Evolutionary conservation across 2,113 vertebrate genomes (phyloP), one percentile per base, ranked within the genome.

Genomic region (Climacteris rufus): DNA sequence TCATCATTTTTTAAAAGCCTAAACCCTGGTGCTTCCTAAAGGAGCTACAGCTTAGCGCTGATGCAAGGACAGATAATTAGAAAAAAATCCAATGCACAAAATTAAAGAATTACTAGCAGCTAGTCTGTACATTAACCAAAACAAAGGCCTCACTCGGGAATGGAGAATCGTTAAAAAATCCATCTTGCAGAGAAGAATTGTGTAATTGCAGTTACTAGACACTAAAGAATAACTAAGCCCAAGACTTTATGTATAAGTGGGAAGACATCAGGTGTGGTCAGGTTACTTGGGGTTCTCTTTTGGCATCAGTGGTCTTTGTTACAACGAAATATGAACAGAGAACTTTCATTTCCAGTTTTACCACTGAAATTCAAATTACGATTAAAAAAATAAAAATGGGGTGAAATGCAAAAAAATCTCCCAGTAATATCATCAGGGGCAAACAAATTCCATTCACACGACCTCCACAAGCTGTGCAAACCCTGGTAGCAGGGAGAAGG

Each of bases 261-360:
- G 42, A 74, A 59, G 60, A 49, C 8, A 45, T 5, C 6, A 10
- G 3, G 5, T 40, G 44, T 7, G 6, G 14, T 23, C 27, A 47
- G 24, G 9, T 7, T 37, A 40, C n/a, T 28, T 27, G 15, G 21
- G 10, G 14, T 47, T 80, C 22, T 52, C 15, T 2, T 56, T 39
- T 70, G 47, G 40, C 22, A 3, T 9, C 13, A 31, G 31, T 2
- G 7, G 25, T 22, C 31, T 65, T 78, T 37, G 14, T 70, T n/a
- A 75, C 0, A 0, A n/a, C 10, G 28, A 79, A 66, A 9, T 33
- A 35, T 1, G 23, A 53, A 28, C 7, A 30, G 4, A 33, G n/a
- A 42, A 10, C 25, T 81, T 54, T 30, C 3, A 59, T 14, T 86
- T 78, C 65, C 56, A 35, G n/a, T 39, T 83, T 72, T 56, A 49